phyloP scores from a whole-genome alignment of 2,113 vertebrate genomes.

The Monopterus albus region DNA sequence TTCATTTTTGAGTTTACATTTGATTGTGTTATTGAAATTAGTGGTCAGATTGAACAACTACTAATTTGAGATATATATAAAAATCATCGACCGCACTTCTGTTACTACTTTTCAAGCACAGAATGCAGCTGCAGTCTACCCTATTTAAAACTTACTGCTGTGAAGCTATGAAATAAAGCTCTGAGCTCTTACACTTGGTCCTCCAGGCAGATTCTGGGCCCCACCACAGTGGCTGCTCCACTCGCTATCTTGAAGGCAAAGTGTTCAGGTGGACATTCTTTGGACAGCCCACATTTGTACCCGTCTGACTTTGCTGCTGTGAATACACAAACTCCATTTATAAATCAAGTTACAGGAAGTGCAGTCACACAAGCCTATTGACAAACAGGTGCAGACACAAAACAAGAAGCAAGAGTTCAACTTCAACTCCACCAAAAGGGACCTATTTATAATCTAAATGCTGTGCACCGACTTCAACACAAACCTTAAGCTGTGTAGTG shows the following conservation, averaged over 20 bases:
- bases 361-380: neutral
- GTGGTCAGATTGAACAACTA: no score
- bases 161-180: no score
- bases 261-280: slow-evolving; percentile 89
- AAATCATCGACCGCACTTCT: no score
- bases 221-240: slow-evolving; percentile 95
- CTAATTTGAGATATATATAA: no score
- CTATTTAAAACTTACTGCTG: no score
- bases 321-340: slow-evolving; percentile 14
- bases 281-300: slow-evolving; percentile 91
- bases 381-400: neutral
- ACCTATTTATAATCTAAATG: neutral
- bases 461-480: neutral
- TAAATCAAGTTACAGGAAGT: neutral
- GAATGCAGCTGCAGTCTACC: no score
- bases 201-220: slow-evolving; percentile 94
- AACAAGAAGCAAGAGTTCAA: neutral
- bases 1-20: no score
- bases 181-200: slow-evolving; percentile 95
- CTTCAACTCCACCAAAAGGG: neutral
- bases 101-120: no score
- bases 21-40: no score
- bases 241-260: slow-evolving; percentile 97
- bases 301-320: slow-evolving; percentile 85
- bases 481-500: neutral